Base-by-base conservation (phyloP, 2,888 invertebrate genomes). In the Ophion costatus region DNA sequence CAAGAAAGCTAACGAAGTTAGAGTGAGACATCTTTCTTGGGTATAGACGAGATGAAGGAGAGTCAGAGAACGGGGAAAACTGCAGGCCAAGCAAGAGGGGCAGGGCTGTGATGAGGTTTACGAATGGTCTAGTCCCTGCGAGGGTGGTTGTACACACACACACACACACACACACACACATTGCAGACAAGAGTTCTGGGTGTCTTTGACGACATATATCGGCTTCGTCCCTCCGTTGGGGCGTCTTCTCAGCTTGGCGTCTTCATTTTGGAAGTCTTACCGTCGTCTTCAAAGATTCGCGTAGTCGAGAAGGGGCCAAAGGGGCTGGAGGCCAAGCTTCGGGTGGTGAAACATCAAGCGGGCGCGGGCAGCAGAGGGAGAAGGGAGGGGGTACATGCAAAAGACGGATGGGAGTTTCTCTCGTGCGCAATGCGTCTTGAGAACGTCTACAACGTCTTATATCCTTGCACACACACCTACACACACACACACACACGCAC, bases 1-100 rank as follows among this genome's bases (percentile, higher is more conserved):
- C 76, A 85, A 87, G 88, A 89, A 91, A 89, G 90, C 90, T 93
- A 93, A 93, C 93, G 89, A 92, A 92, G 91, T 93, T 93, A 93
- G 80, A 86, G 87, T 87, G 88, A 91, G 92, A 89, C 91, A 90
- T 92, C 91, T 92, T 87, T 88, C 90, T 91, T 90, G 89, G 45
- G 38, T 59, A 29, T 20, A n/a, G 89, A 82, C 76, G 73, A 88
- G 88, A 88, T 88, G 87, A 87, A 89, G 80, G 76, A 80, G 71
- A 80, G 85, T 78, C 38, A 51, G 69, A 70, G 67, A 33, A 42
- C 17, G 17, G 9, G 29, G 70, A n/a, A 57, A 73, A 76, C 51
- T 45, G 83, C 70, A 84, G 84, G 87, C 85, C 84, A 74, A 82
- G 59, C 70, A 73, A 61, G 42, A 63, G 57, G 57, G 42, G 29